phyloP scores from a whole-genome alignment of 2,113 vertebrate species.

The Mastomys natalensis region DNA sequence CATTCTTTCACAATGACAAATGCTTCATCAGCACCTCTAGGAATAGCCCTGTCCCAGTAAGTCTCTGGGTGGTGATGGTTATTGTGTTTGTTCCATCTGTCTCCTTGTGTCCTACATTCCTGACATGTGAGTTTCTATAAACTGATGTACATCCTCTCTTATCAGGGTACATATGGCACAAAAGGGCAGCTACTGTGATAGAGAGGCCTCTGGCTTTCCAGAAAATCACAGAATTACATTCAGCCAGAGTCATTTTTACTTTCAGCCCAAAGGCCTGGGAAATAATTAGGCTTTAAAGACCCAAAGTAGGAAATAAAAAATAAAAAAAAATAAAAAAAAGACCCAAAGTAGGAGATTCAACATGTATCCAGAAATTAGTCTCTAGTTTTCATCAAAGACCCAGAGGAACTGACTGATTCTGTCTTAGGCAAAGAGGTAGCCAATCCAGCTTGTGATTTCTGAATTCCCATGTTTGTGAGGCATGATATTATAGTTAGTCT shows the following conservation, averaged over 20 bases:
- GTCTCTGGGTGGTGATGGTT: slow-evolving; percentile 4
- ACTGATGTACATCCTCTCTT: neutral
- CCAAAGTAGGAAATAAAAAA: slow-evolving; percentile 19
- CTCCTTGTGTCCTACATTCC: neutral
- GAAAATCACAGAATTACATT: slow-evolving; percentile 32
- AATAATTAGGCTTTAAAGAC: slow-evolving; percentile 5
- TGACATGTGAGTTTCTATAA: slow-evolving; percentile 48
- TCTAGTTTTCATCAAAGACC: neutral
- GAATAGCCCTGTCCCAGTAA: slow-evolving; percentile 53
- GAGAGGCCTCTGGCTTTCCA: neutral
- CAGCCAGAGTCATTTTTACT: neutral
- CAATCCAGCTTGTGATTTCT: neutral
- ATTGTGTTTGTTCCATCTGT: slow-evolving; percentile 33
- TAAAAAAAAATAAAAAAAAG: no score
- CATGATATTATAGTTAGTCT: neutral
- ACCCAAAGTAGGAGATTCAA: slow-evolving; percentile 13
- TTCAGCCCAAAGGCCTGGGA: neutral
- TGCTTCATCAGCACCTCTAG: slow-evolving; percentile 66
- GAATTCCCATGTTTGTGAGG: slow-evolving; percentile 22
- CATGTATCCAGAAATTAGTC: slow-evolving; percentile 8
- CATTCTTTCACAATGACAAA: slow-evolving; percentile 70
- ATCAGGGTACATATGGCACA: neutral
- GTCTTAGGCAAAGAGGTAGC: neutral
- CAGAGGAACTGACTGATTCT: neutral
- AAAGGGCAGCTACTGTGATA: neutral